Evolutionary conservation across 92 coral and sea anemone species (phyloP).

Genomic region (Anthopleura xanthogrammica): DNA sequence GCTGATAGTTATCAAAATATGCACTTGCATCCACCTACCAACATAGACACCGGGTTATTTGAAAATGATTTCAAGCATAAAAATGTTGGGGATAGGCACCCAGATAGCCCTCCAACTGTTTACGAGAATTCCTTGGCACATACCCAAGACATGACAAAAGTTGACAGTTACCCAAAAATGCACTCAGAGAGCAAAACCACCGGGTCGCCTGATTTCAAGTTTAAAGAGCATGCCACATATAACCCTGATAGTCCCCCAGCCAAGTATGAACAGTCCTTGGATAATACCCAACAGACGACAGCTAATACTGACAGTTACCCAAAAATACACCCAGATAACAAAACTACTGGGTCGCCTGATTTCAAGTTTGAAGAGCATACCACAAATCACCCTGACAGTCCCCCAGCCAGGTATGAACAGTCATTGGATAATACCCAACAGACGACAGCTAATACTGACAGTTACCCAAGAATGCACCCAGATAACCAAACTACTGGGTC

Average conservation of each 20-base stretch:
- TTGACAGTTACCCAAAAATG: neutral
- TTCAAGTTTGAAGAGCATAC: neutral
- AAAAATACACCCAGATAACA: no score
- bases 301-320: neutral
- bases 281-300: neutral
- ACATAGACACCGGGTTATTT: no score
- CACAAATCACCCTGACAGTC: neutral
- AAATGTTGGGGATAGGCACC: neutral
- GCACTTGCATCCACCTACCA: no score
- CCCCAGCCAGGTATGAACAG: neutral
- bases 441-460: neutral
- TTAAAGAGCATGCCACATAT: neutral
- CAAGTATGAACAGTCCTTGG: neutral
- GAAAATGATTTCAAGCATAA: neutral
- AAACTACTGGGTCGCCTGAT: neutral
- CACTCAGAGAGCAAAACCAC: neutral
- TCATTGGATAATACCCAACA: neutral
- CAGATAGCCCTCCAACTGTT: neutral
- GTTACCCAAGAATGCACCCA: no score
- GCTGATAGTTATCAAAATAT: no score
- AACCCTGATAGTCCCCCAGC: neutral
- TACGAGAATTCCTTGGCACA: neutral
- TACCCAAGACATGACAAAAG: neutral
- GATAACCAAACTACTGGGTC: no score
- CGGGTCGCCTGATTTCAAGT: neutral